Evolutionary conservation across 2,888 invertebrate genomes (phyloP).

Genomic region (Xanthorhoe designata): DNA sequence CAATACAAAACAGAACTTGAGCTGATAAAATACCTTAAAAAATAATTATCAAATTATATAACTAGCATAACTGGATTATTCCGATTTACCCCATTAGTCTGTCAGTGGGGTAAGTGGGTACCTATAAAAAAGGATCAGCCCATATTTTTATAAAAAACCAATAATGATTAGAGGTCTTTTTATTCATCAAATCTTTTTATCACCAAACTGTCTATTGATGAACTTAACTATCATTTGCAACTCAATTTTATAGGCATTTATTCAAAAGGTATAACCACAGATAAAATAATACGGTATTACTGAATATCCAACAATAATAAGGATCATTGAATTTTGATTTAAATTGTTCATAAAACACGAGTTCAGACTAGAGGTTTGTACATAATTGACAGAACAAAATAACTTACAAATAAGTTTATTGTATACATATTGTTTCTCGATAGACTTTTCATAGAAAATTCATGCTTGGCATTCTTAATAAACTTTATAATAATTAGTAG

Average conservation of each 20-base stretch:
- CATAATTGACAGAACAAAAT: slow-evolving; percentile 4
- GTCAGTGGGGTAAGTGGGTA: neutral
- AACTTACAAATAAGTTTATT: slow-evolving; percentile 1
- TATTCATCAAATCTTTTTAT: neutral
- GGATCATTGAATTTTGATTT: neutral
- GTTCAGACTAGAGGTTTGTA: slow-evolving; percentile 21
- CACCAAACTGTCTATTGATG: neutral
- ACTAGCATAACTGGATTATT: neutral
- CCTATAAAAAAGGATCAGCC: neutral
- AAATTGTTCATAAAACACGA: neutral
- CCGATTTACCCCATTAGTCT: neutral
- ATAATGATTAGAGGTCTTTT: neutral
- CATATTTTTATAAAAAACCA: neutral
- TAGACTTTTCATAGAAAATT: neutral
- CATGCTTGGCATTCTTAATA: neutral
- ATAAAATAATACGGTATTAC: too few relatives aligned
- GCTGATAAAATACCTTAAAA: slow-evolving; percentile 45
- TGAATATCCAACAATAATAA: neutral
- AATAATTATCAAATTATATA: slow-evolving; percentile 28
- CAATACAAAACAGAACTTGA: slow-evolving; percentile 51
- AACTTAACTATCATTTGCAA: neutral
- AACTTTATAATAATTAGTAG: slow-evolving; percentile 3
- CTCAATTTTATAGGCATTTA: neutral
- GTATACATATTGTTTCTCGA: neutral
- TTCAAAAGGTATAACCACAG: neutral